Evolutionary conservation across 1,140 invertebrate species (phyloP).

Genomic region (Wasmannia auropunctata): DNA sequence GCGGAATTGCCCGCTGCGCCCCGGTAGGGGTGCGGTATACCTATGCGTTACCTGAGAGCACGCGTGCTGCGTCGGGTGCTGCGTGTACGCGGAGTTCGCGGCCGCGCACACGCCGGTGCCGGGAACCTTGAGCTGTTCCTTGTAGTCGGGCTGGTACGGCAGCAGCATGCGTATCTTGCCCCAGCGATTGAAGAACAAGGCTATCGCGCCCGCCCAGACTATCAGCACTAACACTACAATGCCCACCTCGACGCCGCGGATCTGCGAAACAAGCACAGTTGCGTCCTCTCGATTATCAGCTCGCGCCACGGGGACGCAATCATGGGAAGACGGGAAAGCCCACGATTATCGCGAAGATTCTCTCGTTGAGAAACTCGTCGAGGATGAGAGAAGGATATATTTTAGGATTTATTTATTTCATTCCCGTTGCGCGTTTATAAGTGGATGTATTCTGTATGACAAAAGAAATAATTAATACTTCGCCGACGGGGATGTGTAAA

Average conservation of each 20-base stretch:
- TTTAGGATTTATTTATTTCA: background rate
- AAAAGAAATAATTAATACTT: background rate
- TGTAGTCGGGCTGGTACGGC: conserved; percentile 96
- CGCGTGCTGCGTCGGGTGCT: conserved; percentile 84
- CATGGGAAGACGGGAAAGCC: too few species aligned
- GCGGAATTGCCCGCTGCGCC: background rate
- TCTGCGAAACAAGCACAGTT: conserved; percentile 85
- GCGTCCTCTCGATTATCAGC: conserved; percentile 28
- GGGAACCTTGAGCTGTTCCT: conserved; percentile 93
- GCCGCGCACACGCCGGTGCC: conserved; percentile 91
- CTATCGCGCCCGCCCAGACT: conserved; percentile 95
- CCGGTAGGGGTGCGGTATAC: conserved; percentile 7
- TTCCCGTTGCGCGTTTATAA: background rate
- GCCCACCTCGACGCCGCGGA: conserved; percentile 94
- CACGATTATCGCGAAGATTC: background rate
- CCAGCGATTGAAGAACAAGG: conserved; percentile 96
- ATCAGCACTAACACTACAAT: conserved; percentile 94
- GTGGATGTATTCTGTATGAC: background rate
- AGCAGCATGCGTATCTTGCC: conserved; percentile 97
- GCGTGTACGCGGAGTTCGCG: conserved; percentile 84
- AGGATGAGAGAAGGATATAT: background rate
- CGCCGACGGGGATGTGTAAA: background rate
- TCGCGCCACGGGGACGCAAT: conserved; percentile 31
- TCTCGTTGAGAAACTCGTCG: background rate
- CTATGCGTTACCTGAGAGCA: conserved; percentile 87